A percentile compares a stretch with the other conserved stretches of the same genome.
Conservation (phyloP, 2,888 invertebrate genomes). For the Drosophila emarginata region DNA sequence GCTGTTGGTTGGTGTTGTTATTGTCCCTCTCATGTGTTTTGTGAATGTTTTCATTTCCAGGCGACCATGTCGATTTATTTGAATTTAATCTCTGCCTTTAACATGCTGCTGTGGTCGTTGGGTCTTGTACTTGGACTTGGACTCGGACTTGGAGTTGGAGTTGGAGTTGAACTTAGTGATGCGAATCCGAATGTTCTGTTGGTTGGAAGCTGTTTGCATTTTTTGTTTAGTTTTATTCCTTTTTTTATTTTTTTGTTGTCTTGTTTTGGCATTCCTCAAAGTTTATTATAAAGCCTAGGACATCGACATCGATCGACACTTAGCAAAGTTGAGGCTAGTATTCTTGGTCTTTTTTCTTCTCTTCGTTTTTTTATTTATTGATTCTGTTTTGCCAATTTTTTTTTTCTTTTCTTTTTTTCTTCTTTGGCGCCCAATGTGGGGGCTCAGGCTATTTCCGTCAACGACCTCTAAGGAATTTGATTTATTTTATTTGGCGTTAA, state of each 20-base stretch:
- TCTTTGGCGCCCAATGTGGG: conserved; percentile 17
- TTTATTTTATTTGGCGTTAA: conserved; percentile 79
- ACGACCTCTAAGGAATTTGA: conserved; percentile 76
- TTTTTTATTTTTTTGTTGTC: conserved; percentile 21
- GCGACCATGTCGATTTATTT: conserved; percentile 81
- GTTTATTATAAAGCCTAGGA: conserved; percentile 57
- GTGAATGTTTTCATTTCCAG: conserved; percentile 80
- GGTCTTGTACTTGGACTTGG: conserved; percentile 10
- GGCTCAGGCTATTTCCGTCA: conserved; percentile 44
- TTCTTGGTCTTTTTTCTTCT: too few species aligned
- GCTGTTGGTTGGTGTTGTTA: conserved; percentile 33
- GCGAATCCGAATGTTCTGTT: conserved; percentile 4
- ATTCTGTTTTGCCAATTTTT: not conserved
- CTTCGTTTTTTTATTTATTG: too few species aligned
- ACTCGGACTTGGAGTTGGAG: conserved; percentile 20
- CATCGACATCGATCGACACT: conserved; percentile 63
- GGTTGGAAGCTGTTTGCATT: conserved; percentile 40
- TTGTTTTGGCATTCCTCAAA: conserved; percentile 47
- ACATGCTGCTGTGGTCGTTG: conserved; percentile 51
- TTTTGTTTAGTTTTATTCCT: conserved; percentile 15
- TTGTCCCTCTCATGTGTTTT: conserved; percentile 55
- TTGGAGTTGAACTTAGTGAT: conserved; percentile 18
- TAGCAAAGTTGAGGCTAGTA: conserved; percentile 20
- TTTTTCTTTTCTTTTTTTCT: not conserved
- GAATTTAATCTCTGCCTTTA: conserved; percentile 79